phyloP scores from a whole-genome alignment of 2,888 invertebrate genomes.

The Miltochrista miniata region DNA sequence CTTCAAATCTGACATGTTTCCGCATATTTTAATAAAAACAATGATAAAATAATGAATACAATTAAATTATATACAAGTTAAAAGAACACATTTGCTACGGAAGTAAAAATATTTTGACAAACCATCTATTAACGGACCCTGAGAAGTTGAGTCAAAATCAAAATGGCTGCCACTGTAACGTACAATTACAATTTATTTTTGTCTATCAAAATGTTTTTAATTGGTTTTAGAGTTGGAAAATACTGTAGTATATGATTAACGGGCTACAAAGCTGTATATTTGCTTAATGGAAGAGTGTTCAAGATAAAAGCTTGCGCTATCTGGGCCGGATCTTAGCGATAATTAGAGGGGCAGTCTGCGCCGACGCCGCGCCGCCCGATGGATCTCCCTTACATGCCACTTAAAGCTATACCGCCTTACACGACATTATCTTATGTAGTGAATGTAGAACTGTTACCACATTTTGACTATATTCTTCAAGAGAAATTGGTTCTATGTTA shows the following conservation, averaged over 20 bases:
- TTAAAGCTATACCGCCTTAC: constrained; percentile 73
- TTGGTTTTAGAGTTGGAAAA: constrained; percentile 75
- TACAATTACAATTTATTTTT: constrained; percentile 73
- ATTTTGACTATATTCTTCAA: constrained; percentile 5
- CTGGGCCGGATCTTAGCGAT: constrained; percentile 65
- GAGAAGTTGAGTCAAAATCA: constrained; percentile 51
- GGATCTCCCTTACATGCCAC: constrained; percentile 72
- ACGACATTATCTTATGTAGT: constrained; percentile 55
- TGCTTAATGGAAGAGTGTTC: constrained; percentile 80
- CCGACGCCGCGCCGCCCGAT: constrained; percentile 34
- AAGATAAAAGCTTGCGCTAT: constrained; percentile 80
- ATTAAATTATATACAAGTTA: constrained; percentile 53
- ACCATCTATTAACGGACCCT: constrained; percentile 60
- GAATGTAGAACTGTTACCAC: constrained; percentile 27
- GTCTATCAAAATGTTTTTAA: constrained; percentile 82
- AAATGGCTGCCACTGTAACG: constrained; percentile 54
- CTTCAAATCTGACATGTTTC: constrained; percentile 43
- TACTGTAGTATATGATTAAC: constrained; percentile 76
- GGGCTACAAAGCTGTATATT: constrained; percentile 78
- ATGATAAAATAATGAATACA: constrained; percentile 56
- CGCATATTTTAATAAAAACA: constrained; percentile 43
- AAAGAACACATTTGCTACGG: constrained; percentile 54
- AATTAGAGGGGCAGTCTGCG: constrained; percentile 70
- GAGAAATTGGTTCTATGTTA: neutral
- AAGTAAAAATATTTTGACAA: constrained; percentile 69